Conservation (phyloP, 2,888 invertebrate genomes). For the Yponomeuta plumbellus region DNA sequence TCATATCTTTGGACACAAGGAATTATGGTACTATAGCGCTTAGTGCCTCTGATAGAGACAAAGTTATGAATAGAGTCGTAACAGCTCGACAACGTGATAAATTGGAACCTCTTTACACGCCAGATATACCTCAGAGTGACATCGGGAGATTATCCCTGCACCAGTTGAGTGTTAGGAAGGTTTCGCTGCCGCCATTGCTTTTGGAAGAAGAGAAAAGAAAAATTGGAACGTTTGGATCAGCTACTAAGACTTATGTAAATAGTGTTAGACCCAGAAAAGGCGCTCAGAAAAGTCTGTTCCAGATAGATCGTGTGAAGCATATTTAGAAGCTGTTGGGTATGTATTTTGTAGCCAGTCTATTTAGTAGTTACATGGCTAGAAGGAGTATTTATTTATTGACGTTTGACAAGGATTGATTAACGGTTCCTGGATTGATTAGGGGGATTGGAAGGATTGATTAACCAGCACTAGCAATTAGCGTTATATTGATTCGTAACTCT, state of each 20-base stretch:
- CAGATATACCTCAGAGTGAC: slow-evolving; percentile 49
- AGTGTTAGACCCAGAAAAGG: slow-evolving; percentile 37
- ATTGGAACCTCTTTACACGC: slow-evolving; percentile 55
- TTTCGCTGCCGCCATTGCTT: slow-evolving; percentile 63
- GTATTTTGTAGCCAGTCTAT: background rate
- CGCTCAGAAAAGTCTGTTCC: slow-evolving; percentile 35
- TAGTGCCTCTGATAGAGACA: slow-evolving; percentile 52
- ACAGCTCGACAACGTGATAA: slow-evolving; percentile 61
- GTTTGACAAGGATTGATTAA: background rate
- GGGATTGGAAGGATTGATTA: background rate
- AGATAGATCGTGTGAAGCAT: slow-evolving; percentile 40
- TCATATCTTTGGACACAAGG: slow-evolving; percentile 59
- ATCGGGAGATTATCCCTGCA: slow-evolving; percentile 36
- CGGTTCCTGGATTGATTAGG: too few relatives aligned
- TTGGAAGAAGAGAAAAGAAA: slow-evolving; percentile 63
- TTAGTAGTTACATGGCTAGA: background rate
- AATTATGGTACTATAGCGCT: slow-evolving; percentile 45
- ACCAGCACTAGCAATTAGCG: background rate
- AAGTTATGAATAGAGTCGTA: slow-evolving; percentile 47
- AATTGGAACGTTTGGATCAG: slow-evolving; percentile 40
- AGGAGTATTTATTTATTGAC: background rate
- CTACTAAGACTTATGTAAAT: slow-evolving; percentile 40
- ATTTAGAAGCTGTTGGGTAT: slow-evolving; percentile 19
- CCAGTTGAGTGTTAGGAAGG: slow-evolving; percentile 55
- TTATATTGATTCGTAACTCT: background rate